These are phyloP conservation scores for Drosophila heteroneura DNA, from an alignment of 2,888 invertebrate genomes.

Conservation along the genomic window DNA sequence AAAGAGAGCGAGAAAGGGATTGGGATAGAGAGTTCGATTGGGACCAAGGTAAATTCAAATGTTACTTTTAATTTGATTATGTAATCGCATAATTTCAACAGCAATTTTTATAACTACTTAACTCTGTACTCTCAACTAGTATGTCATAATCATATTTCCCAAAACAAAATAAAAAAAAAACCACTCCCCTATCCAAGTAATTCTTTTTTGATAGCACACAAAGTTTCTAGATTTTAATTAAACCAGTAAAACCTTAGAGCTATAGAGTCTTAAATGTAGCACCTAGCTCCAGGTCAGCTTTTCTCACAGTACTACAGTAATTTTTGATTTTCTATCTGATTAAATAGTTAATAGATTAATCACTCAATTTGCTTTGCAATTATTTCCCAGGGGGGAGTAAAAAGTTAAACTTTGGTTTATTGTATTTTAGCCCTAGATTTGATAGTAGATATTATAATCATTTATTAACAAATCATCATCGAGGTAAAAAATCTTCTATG, in stretches of 20 bases:
- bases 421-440: neutral
- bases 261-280: constrained; percentile 34
- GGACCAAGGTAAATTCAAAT: constrained; percentile 84
- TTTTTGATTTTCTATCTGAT: constrained; percentile 3
- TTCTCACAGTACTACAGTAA: constrained; percentile 16
- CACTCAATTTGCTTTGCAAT: neutral
- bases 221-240: constrained; percentile 12
- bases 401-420: neutral
- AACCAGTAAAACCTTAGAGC: constrained; percentile 22
- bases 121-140: constrained; percentile 22
- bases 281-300: constrained; percentile 27
- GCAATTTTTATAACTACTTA: constrained; percentile 26
- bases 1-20: constrained; percentile 85
- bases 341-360: constrained; percentile 1
- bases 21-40: constrained; percentile 85
- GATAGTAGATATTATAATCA: neutral
- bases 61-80: constrained; percentile 49
- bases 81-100: constrained; percentile 48
- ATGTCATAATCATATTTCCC: constrained; percentile 17
- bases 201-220: constrained; percentile 24
- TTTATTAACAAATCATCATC: neutral
- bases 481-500: neutral
- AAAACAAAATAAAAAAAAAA: neutral
- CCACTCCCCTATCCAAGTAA: constrained; percentile 17
- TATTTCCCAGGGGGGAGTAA: neutral